phyloP scores from a whole-genome alignment of 2,888 invertebrate genomes.

The Creontiades dilutus region DNA sequence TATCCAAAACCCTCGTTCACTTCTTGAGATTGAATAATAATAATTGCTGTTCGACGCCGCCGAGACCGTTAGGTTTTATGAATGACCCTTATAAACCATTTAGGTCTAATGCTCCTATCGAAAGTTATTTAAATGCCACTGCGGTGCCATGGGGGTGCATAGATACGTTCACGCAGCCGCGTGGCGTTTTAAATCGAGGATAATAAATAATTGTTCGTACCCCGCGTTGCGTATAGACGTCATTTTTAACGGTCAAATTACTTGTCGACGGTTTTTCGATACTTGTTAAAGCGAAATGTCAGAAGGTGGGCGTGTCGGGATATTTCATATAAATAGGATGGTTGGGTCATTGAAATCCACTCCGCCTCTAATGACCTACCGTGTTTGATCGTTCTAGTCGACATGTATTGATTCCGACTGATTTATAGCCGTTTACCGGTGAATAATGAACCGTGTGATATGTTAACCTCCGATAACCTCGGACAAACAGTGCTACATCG shows the following conservation, averaged over 20 bases:
- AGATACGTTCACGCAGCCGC: not conserved
- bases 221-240: not conserved
- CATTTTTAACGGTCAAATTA: slow-evolving; percentile 9
- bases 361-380: not conserved
- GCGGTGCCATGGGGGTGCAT: not conserved
- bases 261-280: not conserved
- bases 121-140: slow-evolving; percentile 5
- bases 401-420: slow-evolving; percentile 11
- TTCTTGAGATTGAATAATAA: slow-evolving; percentile 8
- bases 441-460: too few species aligned
- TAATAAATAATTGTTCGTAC: too few species aligned
- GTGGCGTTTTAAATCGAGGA: too few species aligned
- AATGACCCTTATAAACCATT: slow-evolving; percentile 25
- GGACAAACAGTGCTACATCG: too few species aligned
- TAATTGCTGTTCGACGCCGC: not conserved
- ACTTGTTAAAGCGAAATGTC: not conserved
- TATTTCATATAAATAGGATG: too few species aligned
- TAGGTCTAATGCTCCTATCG: not conserved
- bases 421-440: not conserved
- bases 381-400: slow-evolving; percentile 6
- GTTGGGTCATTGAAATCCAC: not conserved
- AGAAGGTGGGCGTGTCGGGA: not conserved
- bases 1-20: slow-evolving; percentile 5
- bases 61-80: not conserved
- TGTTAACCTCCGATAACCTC: too few species aligned